Base-by-base conservation (phyloP, 2,113 vertebrate species). In the Corythoichthys intestinalis region DNA sequence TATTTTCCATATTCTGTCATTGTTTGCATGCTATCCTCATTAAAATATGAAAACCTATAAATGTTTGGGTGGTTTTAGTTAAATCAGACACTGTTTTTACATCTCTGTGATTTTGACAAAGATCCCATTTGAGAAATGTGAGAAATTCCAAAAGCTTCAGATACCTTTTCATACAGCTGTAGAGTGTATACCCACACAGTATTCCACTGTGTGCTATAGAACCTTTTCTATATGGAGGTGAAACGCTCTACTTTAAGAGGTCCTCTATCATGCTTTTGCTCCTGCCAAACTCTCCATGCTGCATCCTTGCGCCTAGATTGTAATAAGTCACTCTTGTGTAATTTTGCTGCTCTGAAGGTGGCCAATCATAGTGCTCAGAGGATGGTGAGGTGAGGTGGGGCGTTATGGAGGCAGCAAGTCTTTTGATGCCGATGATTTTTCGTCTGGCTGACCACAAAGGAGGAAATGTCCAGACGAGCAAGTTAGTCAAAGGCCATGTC, bases 311-410 rank as follows among this genome's bases (percentile, higher is more conserved):
- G 72, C 68, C 71, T 73, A 64, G 71, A 76, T 73, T 41, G 77
- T 87, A 88, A 90, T 85, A 83, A 86, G 85, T 85, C 87, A 89
- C 88, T 87, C 86, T 62, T 79, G 79, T 81, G 87, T 89, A 83
- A 84, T 86, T 89, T 81, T 70, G 81, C 66, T 72, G 83, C 75
- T 75, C 82, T 75, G 74, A 87, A 56, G 79, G 73, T 78, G 79
- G 66, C 66, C 85, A 86, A 89, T 86, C 78, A 88, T 61, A 35
- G 77, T 60, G 76, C 81, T 83, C 67, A 66, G 79, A 79, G 73
- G 62, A 83, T 58, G 79, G 78, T 73, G 71, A 78, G 82, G 71
- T 83, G 68, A 66, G 65, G 69, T 17, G 41, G 48, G 38, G 44
- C 59, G 63, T 68, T 71, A 53, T 20, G 50, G 8, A 53, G 7